phyloP scores from a whole-genome alignment of 1,140 invertebrate species.

The Caerostris darwini region DNA sequence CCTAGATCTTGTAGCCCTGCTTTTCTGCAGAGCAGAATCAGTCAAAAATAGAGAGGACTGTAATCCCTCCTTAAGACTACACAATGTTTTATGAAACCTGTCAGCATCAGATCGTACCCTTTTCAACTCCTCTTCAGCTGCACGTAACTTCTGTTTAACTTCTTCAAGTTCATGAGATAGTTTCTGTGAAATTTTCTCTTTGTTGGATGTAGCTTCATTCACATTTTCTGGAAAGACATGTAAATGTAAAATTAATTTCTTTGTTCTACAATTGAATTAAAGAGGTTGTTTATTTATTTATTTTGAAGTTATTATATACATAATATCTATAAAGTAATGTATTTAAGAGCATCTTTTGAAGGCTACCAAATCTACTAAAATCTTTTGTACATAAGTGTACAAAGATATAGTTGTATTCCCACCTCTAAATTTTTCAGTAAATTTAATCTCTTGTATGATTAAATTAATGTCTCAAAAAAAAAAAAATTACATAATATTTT shows the following conservation, averaged over 20 bases:
- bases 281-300: no score
- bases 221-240: conserved; percentile 79
- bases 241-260: neutral
- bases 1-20: conserved; percentile 9
- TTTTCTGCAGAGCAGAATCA: conserved; percentile 53
- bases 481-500: no score
- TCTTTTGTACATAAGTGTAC: no score
- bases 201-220: conserved; percentile 79
- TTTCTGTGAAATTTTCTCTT: conserved; percentile 80
- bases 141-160: conserved; percentile 80
- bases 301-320: no score
- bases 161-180: conserved; percentile 80
- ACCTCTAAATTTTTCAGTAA: no score
- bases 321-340: neutral
- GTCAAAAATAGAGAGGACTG: conserved; percentile 45
- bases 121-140: conserved; percentile 80
- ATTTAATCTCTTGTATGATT: no score
- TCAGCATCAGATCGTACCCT: conserved; percentile 72
- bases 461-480: no score
- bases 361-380: no score
- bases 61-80: conserved; percentile 39
- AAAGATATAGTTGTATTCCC: no score
- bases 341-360: neutral
- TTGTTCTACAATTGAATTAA: no score
- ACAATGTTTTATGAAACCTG: conserved; percentile 60